Conservation (phyloP, 1,140 invertebrate species). For the Pseudomyrmex gracilis region DNA sequence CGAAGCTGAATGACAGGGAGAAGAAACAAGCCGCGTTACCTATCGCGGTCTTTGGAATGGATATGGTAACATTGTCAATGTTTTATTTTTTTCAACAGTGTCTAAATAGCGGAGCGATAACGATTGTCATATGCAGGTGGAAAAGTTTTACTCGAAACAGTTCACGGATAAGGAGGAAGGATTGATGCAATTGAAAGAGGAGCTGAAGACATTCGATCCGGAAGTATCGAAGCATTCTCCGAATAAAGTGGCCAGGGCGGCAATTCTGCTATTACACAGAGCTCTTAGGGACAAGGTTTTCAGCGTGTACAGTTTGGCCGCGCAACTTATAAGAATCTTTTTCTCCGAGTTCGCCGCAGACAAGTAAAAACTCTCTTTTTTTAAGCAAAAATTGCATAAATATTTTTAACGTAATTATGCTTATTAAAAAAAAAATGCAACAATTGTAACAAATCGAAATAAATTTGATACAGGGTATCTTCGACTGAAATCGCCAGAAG, state of each 20-base stretch:
- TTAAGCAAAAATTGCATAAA: not conserved
- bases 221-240: conserved; percentile 85
- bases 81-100: not conserved
- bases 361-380: conserved; percentile 85
- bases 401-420: not conserved
- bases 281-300: conserved; percentile 94
- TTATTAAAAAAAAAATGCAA: no score
- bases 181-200: conserved; percentile 90
- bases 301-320: conserved; percentile 92
- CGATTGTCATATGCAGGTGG: conserved; percentile 88
- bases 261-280: conserved; percentile 91
- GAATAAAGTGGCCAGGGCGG: conserved; percentile 92
- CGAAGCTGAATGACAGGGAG: conserved; percentile 93
- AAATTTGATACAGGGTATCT: conserved; percentile 87
- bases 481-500: conserved; percentile 91
- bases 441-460: no score
- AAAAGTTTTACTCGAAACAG: conserved; percentile 97
- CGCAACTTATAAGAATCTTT: conserved; percentile 91
- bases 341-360: conserved; percentile 92
- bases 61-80: conserved; percentile 87
- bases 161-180: conserved; percentile 97
- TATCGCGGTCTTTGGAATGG: conserved; percentile 95
- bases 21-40: conserved; percentile 95
- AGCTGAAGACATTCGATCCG: conserved; percentile 88
- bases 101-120: not conserved